phyloP scores from a whole-genome alignment of 2,797 vertebrate species.

The Champsocephalus gunnari region DNA sequence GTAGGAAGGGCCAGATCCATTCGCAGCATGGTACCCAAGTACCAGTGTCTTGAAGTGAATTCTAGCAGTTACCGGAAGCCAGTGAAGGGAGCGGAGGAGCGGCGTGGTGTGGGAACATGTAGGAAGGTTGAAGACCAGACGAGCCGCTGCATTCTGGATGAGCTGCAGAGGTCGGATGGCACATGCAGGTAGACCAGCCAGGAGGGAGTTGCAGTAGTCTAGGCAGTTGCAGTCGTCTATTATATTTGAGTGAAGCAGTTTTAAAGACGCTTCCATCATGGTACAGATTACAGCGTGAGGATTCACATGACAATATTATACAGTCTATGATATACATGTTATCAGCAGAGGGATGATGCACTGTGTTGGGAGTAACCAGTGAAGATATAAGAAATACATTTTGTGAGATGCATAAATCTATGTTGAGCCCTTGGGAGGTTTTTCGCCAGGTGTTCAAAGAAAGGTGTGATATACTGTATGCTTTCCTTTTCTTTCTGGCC shows the following conservation, averaged over 20 bases:
- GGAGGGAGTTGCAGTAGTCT: too few relatives aligned
- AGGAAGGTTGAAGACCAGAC: too few relatives aligned
- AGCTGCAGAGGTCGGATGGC: too few relatives aligned
- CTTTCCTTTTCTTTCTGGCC: neutral
- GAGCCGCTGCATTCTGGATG: too few relatives aligned
- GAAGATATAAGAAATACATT: conserved; percentile 11
- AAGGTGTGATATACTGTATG: neutral
- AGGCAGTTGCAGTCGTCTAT: too few relatives aligned
- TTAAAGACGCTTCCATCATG: neutral
- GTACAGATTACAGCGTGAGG: neutral
- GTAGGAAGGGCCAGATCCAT: too few relatives aligned
- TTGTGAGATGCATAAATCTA: conserved; percentile 23
- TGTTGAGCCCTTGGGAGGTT: conserved; percentile 22
- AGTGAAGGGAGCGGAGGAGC: too few relatives aligned
- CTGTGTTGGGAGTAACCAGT: neutral
- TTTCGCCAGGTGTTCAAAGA: conserved; percentile 15
- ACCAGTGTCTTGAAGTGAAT: too few relatives aligned
- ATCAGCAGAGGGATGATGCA: neutral
- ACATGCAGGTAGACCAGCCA: too few relatives aligned
- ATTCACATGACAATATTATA: neutral
- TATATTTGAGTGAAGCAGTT: neutral
- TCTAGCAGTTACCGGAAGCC: too few relatives aligned
- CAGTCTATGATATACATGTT: neutral
- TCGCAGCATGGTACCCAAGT: too few relatives aligned
- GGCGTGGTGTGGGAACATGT: too few relatives aligned